Conservation (phyloP, 2,797 vertebrate species). For the Glyptemys insculpta region DNA sequence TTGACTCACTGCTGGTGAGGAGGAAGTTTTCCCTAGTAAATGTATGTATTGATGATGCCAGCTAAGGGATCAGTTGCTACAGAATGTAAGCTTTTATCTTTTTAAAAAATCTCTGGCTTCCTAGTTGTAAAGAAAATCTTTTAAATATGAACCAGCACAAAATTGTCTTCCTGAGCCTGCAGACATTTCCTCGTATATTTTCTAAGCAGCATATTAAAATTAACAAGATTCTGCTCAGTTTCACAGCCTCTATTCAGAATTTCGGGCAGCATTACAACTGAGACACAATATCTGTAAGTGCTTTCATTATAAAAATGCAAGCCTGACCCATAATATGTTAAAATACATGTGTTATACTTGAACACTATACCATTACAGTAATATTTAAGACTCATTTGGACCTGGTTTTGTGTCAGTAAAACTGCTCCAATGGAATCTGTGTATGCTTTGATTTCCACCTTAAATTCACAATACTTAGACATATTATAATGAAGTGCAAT, state of each 20-base stretch:
- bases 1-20: background rate
- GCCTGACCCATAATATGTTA: background rate
- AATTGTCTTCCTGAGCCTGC: background rate
- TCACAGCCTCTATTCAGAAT: background rate
- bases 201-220: background rate
- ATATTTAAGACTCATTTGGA: background rate
- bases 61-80: background rate
- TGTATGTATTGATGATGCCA: background rate
- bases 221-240: background rate
- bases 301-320: slow-evolving; percentile 5
- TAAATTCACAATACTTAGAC: slow-evolving; percentile 31
- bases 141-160: background rate
- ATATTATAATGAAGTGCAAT: slow-evolving; percentile 26
- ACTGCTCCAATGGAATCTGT: background rate
- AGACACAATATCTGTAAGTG: background rate
- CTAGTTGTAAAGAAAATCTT: background rate
- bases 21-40: background rate
- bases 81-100: background rate
- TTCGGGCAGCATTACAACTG: background rate
- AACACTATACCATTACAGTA: background rate
- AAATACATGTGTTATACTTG: background rate
- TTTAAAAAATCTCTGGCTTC: background rate
- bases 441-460: slow-evolving; percentile 22
- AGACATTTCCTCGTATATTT: background rate
- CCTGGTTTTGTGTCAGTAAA: background rate